Base-by-base conservation (phyloP, 2,888 invertebrate genomes). In the Lasius platythorax region DNA sequence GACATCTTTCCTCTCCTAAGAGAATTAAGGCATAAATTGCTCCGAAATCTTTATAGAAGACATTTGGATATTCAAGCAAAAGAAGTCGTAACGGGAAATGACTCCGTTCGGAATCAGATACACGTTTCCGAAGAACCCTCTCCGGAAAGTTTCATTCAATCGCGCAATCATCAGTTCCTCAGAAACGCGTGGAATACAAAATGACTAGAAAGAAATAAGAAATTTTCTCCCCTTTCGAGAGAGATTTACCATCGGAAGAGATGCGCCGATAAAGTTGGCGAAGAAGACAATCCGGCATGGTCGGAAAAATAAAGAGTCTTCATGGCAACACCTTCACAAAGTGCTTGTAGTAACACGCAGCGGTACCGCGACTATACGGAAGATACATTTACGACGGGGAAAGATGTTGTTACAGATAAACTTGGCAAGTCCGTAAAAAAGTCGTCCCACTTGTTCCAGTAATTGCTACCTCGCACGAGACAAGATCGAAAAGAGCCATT, bases 321-420 rank as follows among this genome's bases (percentile, higher is more conserved):
- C 86, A 72, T 63, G 83, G 75, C 84, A 87, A 90, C 90, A 85
- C 91, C 75, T 84, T 85, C 61, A 79, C 85, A 86, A 82, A 82
- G 56, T 50, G 33, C 46, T 58, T 82, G 85, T 56, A 85, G 82
- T 30, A 82, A 68, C 83, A 67, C 82, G 83, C 82, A 83, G 50
- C 63, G 84, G 67, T 67, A 79, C 15, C 40, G 85, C 67, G 37
- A 70, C 56, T 72, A 43, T 73, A 50, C 83, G 83, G 58, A 61
- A 85, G 83, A 75, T 84, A 84, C 79, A 43, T 70, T 88, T 83
- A 75, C 70, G 66, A 73, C 50, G 56, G 46, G 53, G 46, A 85
- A 89, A 85, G 90, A 90, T 88, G 86, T 82, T 83, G 86, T 85
- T 73, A 72, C 82, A 89, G 90, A 90, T 91, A 91, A 53, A 91